phyloP scores from a whole-genome alignment of 2,797 vertebrate genomes.

The Micropoecilia bifurca region DNA sequence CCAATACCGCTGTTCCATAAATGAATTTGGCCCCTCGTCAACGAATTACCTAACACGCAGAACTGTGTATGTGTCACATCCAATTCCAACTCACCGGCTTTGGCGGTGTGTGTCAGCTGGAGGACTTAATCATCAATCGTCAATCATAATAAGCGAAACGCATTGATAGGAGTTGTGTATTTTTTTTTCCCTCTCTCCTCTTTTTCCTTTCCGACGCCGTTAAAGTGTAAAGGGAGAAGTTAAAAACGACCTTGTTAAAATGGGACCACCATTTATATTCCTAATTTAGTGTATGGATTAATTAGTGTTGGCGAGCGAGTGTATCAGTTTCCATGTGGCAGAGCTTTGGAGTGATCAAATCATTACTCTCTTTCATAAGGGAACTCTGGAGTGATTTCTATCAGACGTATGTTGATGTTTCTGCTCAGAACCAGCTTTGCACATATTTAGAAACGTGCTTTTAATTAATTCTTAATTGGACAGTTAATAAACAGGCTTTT shows the following conservation, averaged over 20 bases:
- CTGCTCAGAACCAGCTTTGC: constrained; percentile 60
- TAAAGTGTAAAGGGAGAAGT: constrained; percentile 81
- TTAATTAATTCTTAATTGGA: constrained; percentile 79
- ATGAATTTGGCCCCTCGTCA: constrained; percentile 85
- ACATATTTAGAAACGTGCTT: constrained; percentile 70
- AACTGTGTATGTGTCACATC: constrained; percentile 84
- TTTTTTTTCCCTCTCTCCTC: constrained; percentile 6
- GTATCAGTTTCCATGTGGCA: constrained; percentile 71
- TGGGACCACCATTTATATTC: constrained; percentile 76
- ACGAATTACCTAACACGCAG: constrained; percentile 84
- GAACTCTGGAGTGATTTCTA: constrained; percentile 76
- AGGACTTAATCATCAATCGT: constrained; percentile 85
- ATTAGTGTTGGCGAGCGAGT: constrained; percentile 75
- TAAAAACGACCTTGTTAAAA: constrained; percentile 79
- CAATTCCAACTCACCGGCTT: constrained; percentile 83
- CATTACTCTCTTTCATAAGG: constrained; percentile 62
- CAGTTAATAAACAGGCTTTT: constrained; percentile 68
- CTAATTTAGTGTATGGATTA: constrained; percentile 80
- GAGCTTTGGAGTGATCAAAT: constrained; percentile 69
- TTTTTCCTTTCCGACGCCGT: constrained; percentile 55
- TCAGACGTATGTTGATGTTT: constrained; percentile 69
- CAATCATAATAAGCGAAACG: constrained; percentile 82
- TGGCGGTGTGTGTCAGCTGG: constrained; percentile 81
- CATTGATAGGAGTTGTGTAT: constrained; percentile 73
- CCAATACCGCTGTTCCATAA: constrained; percentile 84